Conservation (phyloP, 2,797 vertebrate genomes). For the Cuculus canorus region DNA sequence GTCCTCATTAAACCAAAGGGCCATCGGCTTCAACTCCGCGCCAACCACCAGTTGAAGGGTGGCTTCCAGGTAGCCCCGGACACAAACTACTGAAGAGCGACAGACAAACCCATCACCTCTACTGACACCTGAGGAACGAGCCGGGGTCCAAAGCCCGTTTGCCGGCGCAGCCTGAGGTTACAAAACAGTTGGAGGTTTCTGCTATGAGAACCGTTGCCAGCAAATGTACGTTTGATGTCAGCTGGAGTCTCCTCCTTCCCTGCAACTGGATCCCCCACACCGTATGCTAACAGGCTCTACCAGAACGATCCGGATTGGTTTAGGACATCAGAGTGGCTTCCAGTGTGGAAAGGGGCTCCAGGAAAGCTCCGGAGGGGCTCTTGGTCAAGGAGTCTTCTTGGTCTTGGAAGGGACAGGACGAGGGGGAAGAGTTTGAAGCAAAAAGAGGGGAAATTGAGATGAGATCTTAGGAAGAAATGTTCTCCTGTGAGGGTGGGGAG, state of each 20-base stretch:
- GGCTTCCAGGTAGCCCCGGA: neutral
- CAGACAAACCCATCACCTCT: neutral
- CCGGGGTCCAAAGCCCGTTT: too few relatives aligned
- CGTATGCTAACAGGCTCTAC: neutral
- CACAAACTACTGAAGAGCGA: neutral
- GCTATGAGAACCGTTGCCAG: neutral
- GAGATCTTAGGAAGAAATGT: too few relatives aligned
- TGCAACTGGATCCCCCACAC: neutral
- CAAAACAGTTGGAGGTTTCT: neutral
- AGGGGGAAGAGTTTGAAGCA: too few relatives aligned
- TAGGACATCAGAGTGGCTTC: neutral
- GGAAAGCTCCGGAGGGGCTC: too few relatives aligned
- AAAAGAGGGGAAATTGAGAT: too few relatives aligned
- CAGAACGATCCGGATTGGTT: too few relatives aligned
- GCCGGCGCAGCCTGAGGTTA: neutral
- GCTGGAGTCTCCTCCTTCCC: neutral
- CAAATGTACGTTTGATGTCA: rapidly evolving
- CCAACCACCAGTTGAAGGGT: neutral
- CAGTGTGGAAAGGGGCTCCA: too few relatives aligned
- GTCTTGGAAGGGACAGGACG: too few relatives aligned
- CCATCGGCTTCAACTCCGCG: neutral
- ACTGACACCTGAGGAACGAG: neutral
- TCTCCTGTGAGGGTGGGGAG: too few relatives aligned
- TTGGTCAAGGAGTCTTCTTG: too few relatives aligned
- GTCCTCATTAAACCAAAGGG: neutral